These are phyloP conservation scores for Lasioglossum zephyrum DNA, from an alignment of 2,888 invertebrate species.

Conservation along the genomic window DNA sequence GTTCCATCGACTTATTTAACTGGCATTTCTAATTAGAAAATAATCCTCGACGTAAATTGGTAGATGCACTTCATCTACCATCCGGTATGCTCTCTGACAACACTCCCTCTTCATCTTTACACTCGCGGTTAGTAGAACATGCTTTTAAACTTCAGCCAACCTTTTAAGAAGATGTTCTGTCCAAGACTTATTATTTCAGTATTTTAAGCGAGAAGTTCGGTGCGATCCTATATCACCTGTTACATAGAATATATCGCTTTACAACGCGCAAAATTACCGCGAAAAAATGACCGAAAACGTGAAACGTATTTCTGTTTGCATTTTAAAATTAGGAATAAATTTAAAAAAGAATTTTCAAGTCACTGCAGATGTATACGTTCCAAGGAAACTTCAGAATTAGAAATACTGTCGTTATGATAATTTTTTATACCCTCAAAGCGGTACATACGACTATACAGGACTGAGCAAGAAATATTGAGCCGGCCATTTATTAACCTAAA, in stretches of 20 bases:
- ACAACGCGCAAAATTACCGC: neutral
- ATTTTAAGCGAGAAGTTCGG: slow-evolving; percentile 8
- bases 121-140: neutral
- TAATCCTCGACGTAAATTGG: neutral
- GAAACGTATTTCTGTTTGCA: neutral
- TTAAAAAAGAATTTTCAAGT: neutral
- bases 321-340: neutral
- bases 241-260: neutral
- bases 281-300: neutral
- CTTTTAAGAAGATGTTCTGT: neutral
- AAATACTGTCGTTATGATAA: neutral
- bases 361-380: neutral
- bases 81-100: neutral
- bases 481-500: neutral
- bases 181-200: neutral
- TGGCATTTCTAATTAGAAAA: slow-evolving; percentile 13
- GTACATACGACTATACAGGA: neutral
- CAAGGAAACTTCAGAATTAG: neutral
- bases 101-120: neutral
- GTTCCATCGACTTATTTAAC: neutral
- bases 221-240: neutral
- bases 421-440: neutral
- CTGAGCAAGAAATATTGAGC: neutral
- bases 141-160: slow-evolving; percentile 1
- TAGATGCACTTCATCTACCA: slow-evolving; percentile 13